These are phyloP conservation scores for Eucidaris tribuloides DNA, from an alignment of 35 echinoderm and acorn worm species.

Conservation along the genomic window DNA sequence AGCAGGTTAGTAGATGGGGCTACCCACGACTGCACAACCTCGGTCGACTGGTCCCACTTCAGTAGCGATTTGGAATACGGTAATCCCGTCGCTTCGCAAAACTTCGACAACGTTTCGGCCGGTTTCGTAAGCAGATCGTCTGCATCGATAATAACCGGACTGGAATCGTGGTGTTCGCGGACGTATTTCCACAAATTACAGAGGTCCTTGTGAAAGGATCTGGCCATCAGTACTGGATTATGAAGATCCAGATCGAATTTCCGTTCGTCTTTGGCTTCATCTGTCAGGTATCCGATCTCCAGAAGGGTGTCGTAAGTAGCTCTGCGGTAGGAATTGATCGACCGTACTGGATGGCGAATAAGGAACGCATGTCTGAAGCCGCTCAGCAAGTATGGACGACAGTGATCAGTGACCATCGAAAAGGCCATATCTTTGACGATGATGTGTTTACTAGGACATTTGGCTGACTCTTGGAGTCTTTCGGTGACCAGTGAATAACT, in stretches of 20 bases:
- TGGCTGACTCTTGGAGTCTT: no score
- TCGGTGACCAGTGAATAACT: no score
- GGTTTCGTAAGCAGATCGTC: constrained; percentile 61
- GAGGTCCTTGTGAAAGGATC: constrained; percentile 2
- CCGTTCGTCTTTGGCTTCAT: neutral
- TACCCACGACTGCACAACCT: neutral
- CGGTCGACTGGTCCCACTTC: constrained; percentile 24
- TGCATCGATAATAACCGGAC: constrained; percentile 56
- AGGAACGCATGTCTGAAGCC: constrained; percentile 52
- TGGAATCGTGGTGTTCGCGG: constrained; percentile 4
- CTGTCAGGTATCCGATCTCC: neutral
- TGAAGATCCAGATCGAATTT: neutral
- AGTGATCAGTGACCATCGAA: neutral
- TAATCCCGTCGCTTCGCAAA: constrained; percentile 25
- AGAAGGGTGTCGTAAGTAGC: neutral
- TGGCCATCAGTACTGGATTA: neutral
- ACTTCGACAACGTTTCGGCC: constrained; percentile 7
- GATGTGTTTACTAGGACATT: neutral
- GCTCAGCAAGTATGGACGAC: constrained; percentile 7
- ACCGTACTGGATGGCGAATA: constrained; percentile 35
- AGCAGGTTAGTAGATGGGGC: no score
- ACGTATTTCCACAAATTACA: constrained; percentile 23
- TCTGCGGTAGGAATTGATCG: constrained; percentile 35
- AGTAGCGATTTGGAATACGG: constrained; percentile 30
- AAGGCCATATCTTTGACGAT: constrained; percentile 13